These are phyloP conservation scores for Ptiloglossa arizonensis DNA, from an alignment of 1,140 invertebrate species.

Conservation along the genomic window DNA sequence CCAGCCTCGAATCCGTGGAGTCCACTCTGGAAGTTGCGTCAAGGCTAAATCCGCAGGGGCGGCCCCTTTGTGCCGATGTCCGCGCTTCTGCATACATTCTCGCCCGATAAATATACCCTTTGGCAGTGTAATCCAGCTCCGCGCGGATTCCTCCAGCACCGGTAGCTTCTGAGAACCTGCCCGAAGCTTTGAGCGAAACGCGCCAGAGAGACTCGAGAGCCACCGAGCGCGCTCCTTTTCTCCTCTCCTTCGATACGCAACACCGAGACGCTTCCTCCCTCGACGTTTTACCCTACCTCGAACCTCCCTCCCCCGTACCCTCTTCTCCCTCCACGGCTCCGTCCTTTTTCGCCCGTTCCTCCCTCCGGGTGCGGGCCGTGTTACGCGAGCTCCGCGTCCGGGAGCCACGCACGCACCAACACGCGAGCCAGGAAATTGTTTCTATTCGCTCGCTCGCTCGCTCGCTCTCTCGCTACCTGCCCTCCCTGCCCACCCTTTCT, in stretches of 20 bases:
- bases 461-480: neutral
- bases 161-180: conserved; percentile 75
- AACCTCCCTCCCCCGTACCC: conserved; percentile 34
- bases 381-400: conserved; percentile 35
- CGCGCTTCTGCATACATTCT: conserved; percentile 81
- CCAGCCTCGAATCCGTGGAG: conserved; percentile 61
- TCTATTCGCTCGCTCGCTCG: conserved; percentile 49
- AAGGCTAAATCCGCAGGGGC: conserved; percentile 79
- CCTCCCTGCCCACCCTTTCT: neutral
- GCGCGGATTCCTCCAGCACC: conserved; percentile 74
- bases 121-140: conserved; percentile 81
- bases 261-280: conserved; percentile 39
- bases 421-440: conserved; percentile 58
- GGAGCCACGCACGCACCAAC: conserved; percentile 45
- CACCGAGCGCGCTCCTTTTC: neutral
- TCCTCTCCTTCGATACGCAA: conserved; percentile 14
- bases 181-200: conserved; percentile 55
- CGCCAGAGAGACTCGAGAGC: neutral
- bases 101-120: conserved; percentile 82
- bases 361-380: conserved; percentile 26
- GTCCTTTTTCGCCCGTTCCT: neutral
- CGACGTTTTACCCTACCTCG: conserved; percentile 47
- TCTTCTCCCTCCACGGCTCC: neutral
- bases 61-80: conserved; percentile 80
- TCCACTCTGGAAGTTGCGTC: conserved; percentile 72